A percentile compares a stretch with the other conserved stretches of the same genome.
These are phyloP conservation scores for Litocranius walleri DNA, from an alignment of 2,113 vertebrate genomes.

Conservation along the genomic window DNA sequence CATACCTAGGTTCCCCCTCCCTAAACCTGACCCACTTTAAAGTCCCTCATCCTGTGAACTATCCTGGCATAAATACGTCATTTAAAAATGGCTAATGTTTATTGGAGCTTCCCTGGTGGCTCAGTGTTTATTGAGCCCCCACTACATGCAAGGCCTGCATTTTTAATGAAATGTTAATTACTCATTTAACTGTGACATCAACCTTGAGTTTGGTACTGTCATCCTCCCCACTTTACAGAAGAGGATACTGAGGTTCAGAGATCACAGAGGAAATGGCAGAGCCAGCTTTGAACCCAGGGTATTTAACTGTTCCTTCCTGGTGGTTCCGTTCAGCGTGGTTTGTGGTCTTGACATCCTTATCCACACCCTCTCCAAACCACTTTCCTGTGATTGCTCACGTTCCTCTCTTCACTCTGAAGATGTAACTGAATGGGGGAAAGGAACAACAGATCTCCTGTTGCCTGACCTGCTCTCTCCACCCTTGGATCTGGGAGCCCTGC, in stretches of 20 bases:
- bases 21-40: not conserved
- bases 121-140: not conserved
- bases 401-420: not conserved
- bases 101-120: not conserved
- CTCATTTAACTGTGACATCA: not conserved
- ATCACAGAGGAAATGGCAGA: not conserved
- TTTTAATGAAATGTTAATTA: not conserved
- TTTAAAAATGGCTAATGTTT: not conserved
- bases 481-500: not conserved
- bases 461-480: not conserved
- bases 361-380: not conserved
- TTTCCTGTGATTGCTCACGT: not conserved
- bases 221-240: not conserved
- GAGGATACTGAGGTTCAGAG: not conserved
- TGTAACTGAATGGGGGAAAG: not conserved
- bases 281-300: not conserved
- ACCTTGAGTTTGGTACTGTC: not conserved
- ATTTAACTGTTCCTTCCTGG: not conserved
- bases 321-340: not conserved
- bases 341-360: not conserved
- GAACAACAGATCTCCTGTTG: not conserved
- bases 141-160: not conserved
- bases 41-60: not conserved
- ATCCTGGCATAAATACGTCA: not conserved
- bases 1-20: not conserved